Evolutionary conservation across 2,888 invertebrate genomes (phyloP).

Genomic region (Sarcophaga caerulescens): DNA sequence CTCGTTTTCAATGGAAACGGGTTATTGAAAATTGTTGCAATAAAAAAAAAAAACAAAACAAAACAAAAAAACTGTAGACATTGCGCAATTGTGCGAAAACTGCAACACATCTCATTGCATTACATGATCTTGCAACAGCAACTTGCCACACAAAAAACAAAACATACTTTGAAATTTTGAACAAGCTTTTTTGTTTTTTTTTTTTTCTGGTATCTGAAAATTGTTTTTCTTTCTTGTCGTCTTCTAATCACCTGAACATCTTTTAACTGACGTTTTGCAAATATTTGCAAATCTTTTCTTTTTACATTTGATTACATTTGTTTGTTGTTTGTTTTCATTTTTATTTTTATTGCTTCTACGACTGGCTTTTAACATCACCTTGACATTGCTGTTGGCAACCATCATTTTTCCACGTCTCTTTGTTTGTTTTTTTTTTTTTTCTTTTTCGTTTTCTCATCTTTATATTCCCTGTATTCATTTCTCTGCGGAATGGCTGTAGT

Average conservation of each 20-base stretch:
- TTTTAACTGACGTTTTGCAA: slow-evolving; percentile 7
- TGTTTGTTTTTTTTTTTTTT: slow-evolving; percentile 8
- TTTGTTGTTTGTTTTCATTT: slow-evolving; percentile 1
- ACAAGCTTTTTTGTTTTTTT: neutral
- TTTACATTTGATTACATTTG: neutral
- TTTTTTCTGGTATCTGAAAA: slow-evolving; percentile 7
- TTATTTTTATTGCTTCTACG: neutral
- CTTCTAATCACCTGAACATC: slow-evolving; percentile 40
- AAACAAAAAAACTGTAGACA: slow-evolving; percentile 16
- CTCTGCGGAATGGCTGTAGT: neutral
- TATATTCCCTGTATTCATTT: neutral
- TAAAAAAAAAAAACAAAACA: slow-evolving; percentile 19
- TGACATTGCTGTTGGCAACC: slow-evolving; percentile 53
- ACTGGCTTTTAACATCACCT: slow-evolving; percentile 48
- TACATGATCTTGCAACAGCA: slow-evolving; percentile 55
- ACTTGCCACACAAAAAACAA: neutral
- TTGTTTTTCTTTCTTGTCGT: slow-evolving; percentile 22
- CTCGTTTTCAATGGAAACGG: slow-evolving; percentile 64
- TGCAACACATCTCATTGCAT: slow-evolving; percentile 43
- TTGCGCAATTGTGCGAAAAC: slow-evolving; percentile 66
- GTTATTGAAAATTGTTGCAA: slow-evolving; percentile 36
- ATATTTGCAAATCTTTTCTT: slow-evolving; percentile 15
- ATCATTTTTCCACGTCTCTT: neutral
- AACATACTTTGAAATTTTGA: neutral
- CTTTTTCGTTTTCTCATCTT: neutral